Evolutionary conservation across 2,113 vertebrate species (phyloP), one percentile per base, ranked within the genome.

Genomic region (Myiagra hebetior): DNA sequence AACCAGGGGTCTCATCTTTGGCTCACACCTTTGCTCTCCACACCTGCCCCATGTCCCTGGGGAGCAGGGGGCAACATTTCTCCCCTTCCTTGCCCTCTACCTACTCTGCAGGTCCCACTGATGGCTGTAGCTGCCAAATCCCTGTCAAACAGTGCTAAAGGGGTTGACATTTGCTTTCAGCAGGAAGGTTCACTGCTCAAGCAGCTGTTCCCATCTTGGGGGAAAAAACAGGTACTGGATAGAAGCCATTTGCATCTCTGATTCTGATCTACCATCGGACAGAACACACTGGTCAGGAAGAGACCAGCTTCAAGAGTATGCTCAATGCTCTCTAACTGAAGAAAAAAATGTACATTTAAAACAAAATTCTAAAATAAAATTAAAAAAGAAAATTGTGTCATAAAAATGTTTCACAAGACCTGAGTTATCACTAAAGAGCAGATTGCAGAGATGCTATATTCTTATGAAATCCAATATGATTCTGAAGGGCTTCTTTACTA

Each of bases 21-120:
- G n/a, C n/a, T n/a, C n/a, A n/a, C n/a, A n/a, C n/a, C n/a, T n/a
- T n/a, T n/a, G n/a, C n/a, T n/a, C n/a, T n/a, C n/a, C n/a, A n/a
- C n/a, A n/a, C n/a, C n/a, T n/a, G n/a, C n/a, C n/a, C n/a, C n/a
- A n/a, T 5, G 1, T 27, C 49, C 30, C 44, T 28, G 19, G 18
- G 74, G 41, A 83, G 16, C 3, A 21, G 20, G 30, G 28, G 8
- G 19, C 27, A 81, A 33, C 0, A 0, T 8, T 52, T 39, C 57
- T 64, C 41, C 14, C 19, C 7, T 10, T 24, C 7, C 18, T 35
- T 68, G n/a, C 26, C 6, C 35, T 62, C 41, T 18, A 2, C n/a
- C 19, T 52, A 79, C 37, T 15, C 27, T 3, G 1, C n/a, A 47
- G 47, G 27, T 41, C 39, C 39, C 44, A 41, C 77, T 23, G 28